Base-by-base conservation (phyloP, 2,888 invertebrate species). In the Rotaria macrura region DNA sequence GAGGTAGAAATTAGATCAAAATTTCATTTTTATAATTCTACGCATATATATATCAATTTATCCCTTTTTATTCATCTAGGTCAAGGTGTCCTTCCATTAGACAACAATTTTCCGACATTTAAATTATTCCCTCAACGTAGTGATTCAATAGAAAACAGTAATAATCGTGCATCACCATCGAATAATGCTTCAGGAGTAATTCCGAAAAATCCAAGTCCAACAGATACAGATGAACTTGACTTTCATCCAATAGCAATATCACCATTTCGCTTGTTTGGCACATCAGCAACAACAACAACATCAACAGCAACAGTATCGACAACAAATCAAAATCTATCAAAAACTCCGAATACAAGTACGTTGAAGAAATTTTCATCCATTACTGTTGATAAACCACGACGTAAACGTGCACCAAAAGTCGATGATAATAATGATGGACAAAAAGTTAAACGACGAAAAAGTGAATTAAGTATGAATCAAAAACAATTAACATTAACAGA, bases 101-200 rank as follows among this genome's bases (percentile, higher is more conserved):
- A 79, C 12, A 43, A 43, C n/a, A 79, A 43, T 43, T 79, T 43
- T 79, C 79, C 79, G n/a, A 17, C 43, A 5, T 43, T 79, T 43
- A 79, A 79, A 79, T 25, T 79, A 43, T 79, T 79, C n/a, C 43
- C 79, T 25, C 23, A 40, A n/a, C 79, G 79, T 43, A 79, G 43
- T 79, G 79, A 79, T 14, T 79, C 79, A 40, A n/a, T 79, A 12
- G 79, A 79, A n/a, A 65, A 65, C 65, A 65, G 65, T 65, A 65
- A 65, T 65, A 65, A 65, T 65, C 65, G 65, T 65, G 65, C 65
- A 34, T 79, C 79, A 43, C 40, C 79, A 43, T n/a, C 7, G 25
- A 43, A 79, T 43, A 79, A 43, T 20, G 17, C 14, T 34, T 1
- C 5, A 6, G 79, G 79, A 6, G 7, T 25, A 43, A 79, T 5